Evolutionary conservation across 1,140 invertebrate genomes (phyloP).

Genomic region (Heliconius himera): DNA sequence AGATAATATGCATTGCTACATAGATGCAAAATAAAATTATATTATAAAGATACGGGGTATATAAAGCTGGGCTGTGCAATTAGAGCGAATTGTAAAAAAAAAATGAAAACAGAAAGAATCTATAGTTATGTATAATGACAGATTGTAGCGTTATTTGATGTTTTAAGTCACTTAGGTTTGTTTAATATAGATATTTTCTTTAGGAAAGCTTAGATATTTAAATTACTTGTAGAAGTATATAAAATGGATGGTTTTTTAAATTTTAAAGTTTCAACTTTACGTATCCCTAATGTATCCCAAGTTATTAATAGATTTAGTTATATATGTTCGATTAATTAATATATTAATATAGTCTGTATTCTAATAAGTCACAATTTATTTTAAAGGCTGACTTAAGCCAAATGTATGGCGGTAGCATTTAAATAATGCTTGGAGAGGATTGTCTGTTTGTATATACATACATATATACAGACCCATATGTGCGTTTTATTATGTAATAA

Average conservation of each 20-base stretch:
- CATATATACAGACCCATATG: neutral
- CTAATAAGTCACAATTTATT: neutral
- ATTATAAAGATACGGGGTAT: conserved; percentile 7
- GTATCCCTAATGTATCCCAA: neutral
- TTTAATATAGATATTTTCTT: neutral
- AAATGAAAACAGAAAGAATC: neutral
- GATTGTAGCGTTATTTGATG: neutral
- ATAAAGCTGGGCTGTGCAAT: conserved; percentile 10
- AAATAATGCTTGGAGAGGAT: neutral
- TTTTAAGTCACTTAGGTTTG: neutral
- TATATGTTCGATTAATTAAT: neutral
- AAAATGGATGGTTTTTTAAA: no score
- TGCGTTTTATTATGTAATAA: neutral
- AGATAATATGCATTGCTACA: neutral
- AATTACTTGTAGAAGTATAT: no score
- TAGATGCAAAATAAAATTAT: neutral
- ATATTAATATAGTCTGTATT: conserved; percentile 3
- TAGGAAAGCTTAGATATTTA: neutral
- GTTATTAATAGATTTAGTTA: neutral
- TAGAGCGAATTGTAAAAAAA: neutral
- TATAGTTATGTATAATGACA: neutral
- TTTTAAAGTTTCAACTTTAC: neutral
- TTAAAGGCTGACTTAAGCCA: neutral
- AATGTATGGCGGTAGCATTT: conserved; percentile 8
- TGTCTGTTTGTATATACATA: neutral